Evolutionary conservation across 2,113 vertebrate genomes (phyloP), one percentile per base, ranked within the genome.

Genomic region (Sceloporus tristichus): DNA sequence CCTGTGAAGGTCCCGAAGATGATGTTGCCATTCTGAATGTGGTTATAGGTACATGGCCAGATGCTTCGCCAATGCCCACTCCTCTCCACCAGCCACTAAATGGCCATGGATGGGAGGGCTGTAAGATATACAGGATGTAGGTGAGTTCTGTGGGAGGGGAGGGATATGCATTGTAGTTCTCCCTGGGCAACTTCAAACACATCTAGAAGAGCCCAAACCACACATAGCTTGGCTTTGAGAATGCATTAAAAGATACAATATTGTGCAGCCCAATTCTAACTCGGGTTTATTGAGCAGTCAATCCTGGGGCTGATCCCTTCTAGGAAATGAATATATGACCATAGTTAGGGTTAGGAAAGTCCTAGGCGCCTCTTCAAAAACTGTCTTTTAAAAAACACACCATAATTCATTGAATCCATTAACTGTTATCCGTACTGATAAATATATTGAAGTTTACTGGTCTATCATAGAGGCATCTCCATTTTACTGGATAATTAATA

Each of bases 401-500:
- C 53, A 23, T 74, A 78, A 66, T 86, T 86, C 74, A 53, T 68
- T 79, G 62, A 11, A 34, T 40, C 29, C 4, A 78, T 77, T 65
- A 76, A 77, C 56, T 79, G 13, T 71, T 86, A 71, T 38, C 62
- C 42, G n/a, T 54, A 42, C 9, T 1, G 14, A 21, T 77, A 54
- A 56, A 78, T 21, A 66, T 38, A 68, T 13, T 27, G 77, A 83
- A 68, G n/a, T 27, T 65, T 77, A 48, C 62, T 56, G 65, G 74
- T 8, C n/a, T 84, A 82, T 21, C 0, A 0, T 2, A 34, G 80
- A 85, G 92, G 38, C 68, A 59, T 85, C 88, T 73, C 62, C 85
- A 68, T 38, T 0, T 68, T 87, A 79, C 65, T 80, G 87, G 68
- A 38, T 91, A 59, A 56, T 92, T 83, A 81, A 18, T 88, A 87